phyloP scores from a whole-genome alignment of 37 sponge, comb jelly and placozoan species.

The Aphrocallistes beatrix region DNA sequence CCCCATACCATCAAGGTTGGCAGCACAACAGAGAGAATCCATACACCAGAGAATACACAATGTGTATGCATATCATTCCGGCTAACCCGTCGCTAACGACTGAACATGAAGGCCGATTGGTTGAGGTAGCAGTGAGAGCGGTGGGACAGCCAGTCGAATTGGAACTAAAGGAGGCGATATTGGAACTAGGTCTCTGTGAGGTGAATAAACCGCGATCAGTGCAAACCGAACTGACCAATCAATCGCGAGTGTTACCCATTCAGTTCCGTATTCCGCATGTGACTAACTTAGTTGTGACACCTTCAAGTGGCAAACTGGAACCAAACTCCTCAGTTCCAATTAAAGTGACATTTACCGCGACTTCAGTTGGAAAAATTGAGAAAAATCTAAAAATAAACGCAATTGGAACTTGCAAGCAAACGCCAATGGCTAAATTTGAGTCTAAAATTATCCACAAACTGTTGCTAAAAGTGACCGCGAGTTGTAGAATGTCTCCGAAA shows the following conservation, averaged over 20 bases:
- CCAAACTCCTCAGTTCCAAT: neutral
- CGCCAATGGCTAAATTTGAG: neutral
- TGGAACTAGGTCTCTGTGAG: neutral
- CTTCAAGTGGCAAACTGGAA: conserved; percentile 8
- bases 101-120: neutral
- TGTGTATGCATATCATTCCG: neutral
- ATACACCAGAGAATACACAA: neutral
- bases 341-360: neutral
- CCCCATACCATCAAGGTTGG: neutral
- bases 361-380: neutral
- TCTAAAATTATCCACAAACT: neutral
- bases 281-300: neutral
- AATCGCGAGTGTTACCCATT: neutral
- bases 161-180: neutral
- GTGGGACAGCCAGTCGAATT: conserved; percentile 3
- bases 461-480: neutral
- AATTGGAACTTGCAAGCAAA: neutral
- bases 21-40: neutral
- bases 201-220: neutral
- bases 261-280: conserved; percentile 1
- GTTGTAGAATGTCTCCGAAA: neutral
- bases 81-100: neutral
- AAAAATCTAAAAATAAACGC: neutral
- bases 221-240: conserved; percentile 12
- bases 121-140: neutral